These are phyloP conservation scores for Chironomus tentans DNA, from an alignment of 2,888 invertebrate species.

Conservation along the genomic window DNA sequence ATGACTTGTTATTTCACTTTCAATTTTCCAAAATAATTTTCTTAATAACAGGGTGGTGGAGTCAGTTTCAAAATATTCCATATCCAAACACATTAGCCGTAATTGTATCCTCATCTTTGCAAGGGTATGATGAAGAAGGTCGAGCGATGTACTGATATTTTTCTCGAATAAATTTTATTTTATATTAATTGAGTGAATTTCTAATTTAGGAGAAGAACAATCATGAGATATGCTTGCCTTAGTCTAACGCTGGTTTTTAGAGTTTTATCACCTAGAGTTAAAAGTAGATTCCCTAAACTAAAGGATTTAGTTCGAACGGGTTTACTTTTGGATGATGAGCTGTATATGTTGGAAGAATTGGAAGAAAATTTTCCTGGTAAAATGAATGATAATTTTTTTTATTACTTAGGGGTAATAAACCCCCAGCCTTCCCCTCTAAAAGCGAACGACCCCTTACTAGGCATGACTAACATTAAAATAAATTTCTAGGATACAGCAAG, in stretches of 20 bases:
- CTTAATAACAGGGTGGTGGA: not conserved
- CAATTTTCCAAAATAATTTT: too few relatives aligned
- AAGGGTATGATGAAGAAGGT: constrained; percentile 49
- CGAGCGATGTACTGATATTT: constrained; percentile 40
- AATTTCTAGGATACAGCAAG: not conserved
- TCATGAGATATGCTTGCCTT: constrained; percentile 32
- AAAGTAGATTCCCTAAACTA: constrained; percentile 48
- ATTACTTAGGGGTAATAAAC: too few relatives aligned
- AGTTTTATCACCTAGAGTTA: constrained; percentile 47
- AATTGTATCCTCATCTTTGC: constrained; percentile 49
- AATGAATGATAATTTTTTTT: not conserved
- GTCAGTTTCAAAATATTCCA: constrained; percentile 40
- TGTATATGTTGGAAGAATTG: constrained; percentile 44
- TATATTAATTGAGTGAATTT: too few relatives aligned
- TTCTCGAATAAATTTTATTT: too few relatives aligned
- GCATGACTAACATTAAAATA: too few relatives aligned
- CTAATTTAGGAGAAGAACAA: constrained; percentile 31
- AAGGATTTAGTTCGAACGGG: constrained; percentile 48
- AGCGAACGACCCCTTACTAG: too few relatives aligned
- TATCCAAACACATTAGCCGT: constrained; percentile 53
- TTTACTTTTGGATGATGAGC: constrained; percentile 45
- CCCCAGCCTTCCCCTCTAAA: too few relatives aligned
- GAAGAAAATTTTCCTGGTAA: constrained; percentile 45
- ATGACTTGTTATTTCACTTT: too few relatives aligned
- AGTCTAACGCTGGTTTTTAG: constrained; percentile 46